Evolutionary conservation across 1,140 invertebrate species (phyloP), one percentile per base, ranked within the genome.

Genomic region (Papilio glaucus): DNA sequence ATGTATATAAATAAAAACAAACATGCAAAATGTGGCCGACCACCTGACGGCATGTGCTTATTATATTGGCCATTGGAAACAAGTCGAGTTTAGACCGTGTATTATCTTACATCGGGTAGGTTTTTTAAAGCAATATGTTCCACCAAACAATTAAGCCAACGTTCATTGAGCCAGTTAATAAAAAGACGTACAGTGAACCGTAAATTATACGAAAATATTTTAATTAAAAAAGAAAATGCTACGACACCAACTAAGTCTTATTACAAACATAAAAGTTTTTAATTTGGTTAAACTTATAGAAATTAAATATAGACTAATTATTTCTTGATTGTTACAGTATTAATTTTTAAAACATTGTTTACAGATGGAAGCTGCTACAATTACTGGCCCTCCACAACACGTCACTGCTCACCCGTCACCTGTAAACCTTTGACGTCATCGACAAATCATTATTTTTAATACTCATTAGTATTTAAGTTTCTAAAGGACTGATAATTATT

Each of bases 401-500:
- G 42, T 37, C 67, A 33, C 45, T n/a, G 26, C 67, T 37, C 18
- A 53, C n/a, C 33, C n/a, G n/a, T 33, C 13, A 18, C 18, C 13
- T 21, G n/a, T n/a, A 72, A 74, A 67, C 62, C 67, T 71, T 63
- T 75, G 74, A 53, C 29, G 42, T 77, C 73, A 41, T 41, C 45
- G 72, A 61, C n/a, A n/a, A n/a, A n/a, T 68, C 61, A 78, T 81
- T 73, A 78, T 77, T 72, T 80, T 83, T 68, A 92, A 92, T 92
- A 92, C 90, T 92, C 90, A 92, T 75, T 92, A 92, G 86, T 69
- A 77, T 63, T 75, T 86, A 89, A 81, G 75, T 77, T 79, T 72
- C 81, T 80, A 82, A 81, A 84, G 74, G 88, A 90, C 88, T 90
- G 88, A 92, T 83, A 80, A 78, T 80, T 78, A 75, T 80, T n/a